phyloP scores from a whole-genome alignment of 2,113 vertebrate species.

The Dendropsophus ebraccatus region DNA sequence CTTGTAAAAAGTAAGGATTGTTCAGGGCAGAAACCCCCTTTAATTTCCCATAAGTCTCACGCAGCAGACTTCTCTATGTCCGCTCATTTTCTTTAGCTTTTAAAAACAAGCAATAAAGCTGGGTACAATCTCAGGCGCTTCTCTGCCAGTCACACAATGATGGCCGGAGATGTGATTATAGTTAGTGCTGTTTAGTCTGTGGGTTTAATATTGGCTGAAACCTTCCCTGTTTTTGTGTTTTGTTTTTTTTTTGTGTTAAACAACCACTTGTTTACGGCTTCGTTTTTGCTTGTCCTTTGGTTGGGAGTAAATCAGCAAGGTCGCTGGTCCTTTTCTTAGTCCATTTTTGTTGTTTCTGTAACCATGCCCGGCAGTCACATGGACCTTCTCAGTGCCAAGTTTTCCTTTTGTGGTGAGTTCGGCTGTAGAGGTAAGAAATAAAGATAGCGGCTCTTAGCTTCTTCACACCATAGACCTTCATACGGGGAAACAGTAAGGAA shows the following conservation, averaged over 20 bases:
- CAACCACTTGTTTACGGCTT: constrained; percentile 14
- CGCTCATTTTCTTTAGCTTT: neutral
- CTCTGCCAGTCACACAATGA: neutral
- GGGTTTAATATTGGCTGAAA: constrained; percentile 13
- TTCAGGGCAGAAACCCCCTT: neutral
- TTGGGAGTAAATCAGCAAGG: constrained; percentile 42
- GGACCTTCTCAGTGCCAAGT: neutral
- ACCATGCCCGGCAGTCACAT: constrained; percentile 8
- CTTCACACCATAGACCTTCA: neutral
- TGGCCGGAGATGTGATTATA: neutral
- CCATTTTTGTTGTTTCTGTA: constrained; percentile 21
- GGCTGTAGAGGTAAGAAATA: neutral
- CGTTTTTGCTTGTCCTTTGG: constrained; percentile 1
- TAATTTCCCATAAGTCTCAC: neutral
- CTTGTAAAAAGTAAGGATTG: neutral
- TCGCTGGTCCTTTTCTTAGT: neutral
- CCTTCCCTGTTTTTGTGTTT: neutral
- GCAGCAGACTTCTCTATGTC: neutral
- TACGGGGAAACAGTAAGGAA: neutral
- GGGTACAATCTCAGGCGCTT: neutral
- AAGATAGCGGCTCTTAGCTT: neutral
- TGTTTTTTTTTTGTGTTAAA: constrained; percentile 2
- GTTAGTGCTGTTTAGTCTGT: constrained; percentile 47
- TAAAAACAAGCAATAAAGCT: neutral
- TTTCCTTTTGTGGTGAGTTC: constrained; percentile 14